Evolutionary conservation across 2,113 vertebrate species (phyloP), one percentile per base, ranked within the genome.

Genomic region (Sorex araneus): DNA sequence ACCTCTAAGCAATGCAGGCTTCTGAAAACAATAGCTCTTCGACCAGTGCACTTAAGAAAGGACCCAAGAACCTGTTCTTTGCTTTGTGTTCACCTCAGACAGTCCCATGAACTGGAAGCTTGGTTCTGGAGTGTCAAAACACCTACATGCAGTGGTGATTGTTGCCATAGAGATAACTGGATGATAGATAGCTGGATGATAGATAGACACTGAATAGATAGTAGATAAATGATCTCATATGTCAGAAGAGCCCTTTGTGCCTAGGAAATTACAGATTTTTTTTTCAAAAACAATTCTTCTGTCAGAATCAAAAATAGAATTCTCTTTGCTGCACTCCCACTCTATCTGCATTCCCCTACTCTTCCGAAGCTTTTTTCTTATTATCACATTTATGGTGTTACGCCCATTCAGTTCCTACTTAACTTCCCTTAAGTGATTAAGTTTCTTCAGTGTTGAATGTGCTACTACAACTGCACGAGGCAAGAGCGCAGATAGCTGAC

Each of bases 231-330:
- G 96, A 96, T 95, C 94, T 90, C 78, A 76, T 92, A 27, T 96
- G 96, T 97, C 96, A 97, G 96, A 85, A 95, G 74, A 96, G 92
- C 91, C 87, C 91, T 97, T 96, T 97, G 97, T 97, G 93, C 94
- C 92, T 92, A 83, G 87, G 70, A 96, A 96, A 97, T 97, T 96
- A 95, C 87, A 82, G 91, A 95, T 90, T 93, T 89, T 92, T 92
- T 96, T 92, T 87, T 10, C 40, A 73, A 95, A 96, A 96, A 95
- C 94, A 97, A 95, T 97, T 96, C 96, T 94, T 95, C 95, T 97
- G 97, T 96, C 94, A 96, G 96, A 96, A 91, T 95, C 95, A 95
- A 97, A 97, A 96, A 97, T 97, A 97, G 97, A 96, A 95, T 81
- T 91, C 84, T 91, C 93, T 91, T 85, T 91, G 88, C 92, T 89